Conservation (phyloP, 1,140 invertebrate species). For the Lordiphosa clarofinis region DNA sequence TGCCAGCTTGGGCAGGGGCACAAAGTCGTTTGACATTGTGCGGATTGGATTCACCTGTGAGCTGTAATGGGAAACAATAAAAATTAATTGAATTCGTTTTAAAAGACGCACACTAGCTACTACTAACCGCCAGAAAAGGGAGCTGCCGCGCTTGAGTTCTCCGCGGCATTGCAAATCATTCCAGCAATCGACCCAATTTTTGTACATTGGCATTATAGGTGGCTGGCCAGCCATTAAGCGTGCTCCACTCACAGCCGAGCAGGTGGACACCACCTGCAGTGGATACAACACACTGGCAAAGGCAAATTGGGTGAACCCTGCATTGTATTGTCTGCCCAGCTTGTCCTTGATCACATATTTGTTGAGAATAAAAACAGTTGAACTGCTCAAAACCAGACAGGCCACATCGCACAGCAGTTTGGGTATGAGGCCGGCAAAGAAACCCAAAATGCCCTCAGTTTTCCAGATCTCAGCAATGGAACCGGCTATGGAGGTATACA, state of each 20-base stretch:
- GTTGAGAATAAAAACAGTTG: slow-evolving; percentile 88
- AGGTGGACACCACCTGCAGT: slow-evolving; percentile 91
- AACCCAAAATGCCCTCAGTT: slow-evolving; percentile 90
- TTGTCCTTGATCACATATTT: slow-evolving; percentile 89
- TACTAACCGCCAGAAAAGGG: slow-evolving; percentile 83
- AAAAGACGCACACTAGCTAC: neutral
- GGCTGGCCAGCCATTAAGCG: slow-evolving; percentile 88
- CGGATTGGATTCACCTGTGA: slow-evolving; percentile 23
- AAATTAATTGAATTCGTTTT: neutral
- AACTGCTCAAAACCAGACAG: slow-evolving; percentile 85
- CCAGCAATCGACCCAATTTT: slow-evolving; percentile 90
- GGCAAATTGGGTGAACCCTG: slow-evolving; percentile 79
- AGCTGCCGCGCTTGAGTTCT: slow-evolving; percentile 91
- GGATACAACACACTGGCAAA: slow-evolving; percentile 91
- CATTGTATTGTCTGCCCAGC: slow-evolving; percentile 84
- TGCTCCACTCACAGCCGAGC: slow-evolving; percentile 91
- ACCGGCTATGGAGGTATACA: slow-evolving; percentile 84
- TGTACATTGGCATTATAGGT: slow-evolving; percentile 90
- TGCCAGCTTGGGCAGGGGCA: slow-evolving; percentile 45
- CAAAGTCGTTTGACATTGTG: slow-evolving; percentile 28
- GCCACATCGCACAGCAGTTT: slow-evolving; percentile 89
- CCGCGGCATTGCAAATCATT: slow-evolving; percentile 85
- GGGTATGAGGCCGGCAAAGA: slow-evolving; percentile 91
- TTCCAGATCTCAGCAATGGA: slow-evolving; percentile 89
- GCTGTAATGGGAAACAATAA: slow-evolving; percentile 16